Percentiles rank a stretch among this genome's conserved stretches.
Conservation (phyloP, 2,113 vertebrate genomes). For the Phalacrocorax aristotelis region DNA sequence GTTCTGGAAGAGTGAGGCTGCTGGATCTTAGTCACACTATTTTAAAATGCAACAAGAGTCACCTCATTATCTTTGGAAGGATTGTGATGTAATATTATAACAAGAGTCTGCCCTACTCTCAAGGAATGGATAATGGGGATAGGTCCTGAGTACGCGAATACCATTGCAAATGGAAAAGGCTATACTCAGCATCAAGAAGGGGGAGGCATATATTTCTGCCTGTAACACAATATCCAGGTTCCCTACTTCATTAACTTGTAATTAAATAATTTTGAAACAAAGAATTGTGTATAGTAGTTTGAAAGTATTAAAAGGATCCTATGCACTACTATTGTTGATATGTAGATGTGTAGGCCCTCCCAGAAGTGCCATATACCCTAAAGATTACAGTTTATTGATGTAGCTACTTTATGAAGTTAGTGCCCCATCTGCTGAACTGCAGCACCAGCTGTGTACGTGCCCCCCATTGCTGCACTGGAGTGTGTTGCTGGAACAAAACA, state of each 20-base stretch:
- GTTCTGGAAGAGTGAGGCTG: background rate
- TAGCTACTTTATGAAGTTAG: background rate
- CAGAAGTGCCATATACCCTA: background rate
- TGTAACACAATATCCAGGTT: background rate
- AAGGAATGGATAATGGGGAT: background rate
- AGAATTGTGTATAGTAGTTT: background rate
- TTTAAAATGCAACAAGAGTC: background rate
- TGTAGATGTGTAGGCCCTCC: background rate
- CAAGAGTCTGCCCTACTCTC: background rate
- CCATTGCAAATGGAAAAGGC: background rate
- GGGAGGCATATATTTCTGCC: background rate
- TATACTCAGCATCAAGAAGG: background rate
- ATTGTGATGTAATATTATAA: background rate
- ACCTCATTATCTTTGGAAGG: background rate
- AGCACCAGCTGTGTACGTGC: rapidly evolving
- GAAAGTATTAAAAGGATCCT: background rate
- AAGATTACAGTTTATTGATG: background rate
- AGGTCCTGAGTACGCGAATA: background rate
- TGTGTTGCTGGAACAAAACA: background rate
- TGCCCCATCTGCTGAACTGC: background rate
- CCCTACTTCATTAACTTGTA: background rate
- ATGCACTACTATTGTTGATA: background rate
- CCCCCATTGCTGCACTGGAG: rapidly evolving
- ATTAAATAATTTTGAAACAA: background rate
- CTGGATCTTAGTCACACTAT: background rate